Conservation (phyloP, 2,797 vertebrate species). For the Bufotes viridis region DNA sequence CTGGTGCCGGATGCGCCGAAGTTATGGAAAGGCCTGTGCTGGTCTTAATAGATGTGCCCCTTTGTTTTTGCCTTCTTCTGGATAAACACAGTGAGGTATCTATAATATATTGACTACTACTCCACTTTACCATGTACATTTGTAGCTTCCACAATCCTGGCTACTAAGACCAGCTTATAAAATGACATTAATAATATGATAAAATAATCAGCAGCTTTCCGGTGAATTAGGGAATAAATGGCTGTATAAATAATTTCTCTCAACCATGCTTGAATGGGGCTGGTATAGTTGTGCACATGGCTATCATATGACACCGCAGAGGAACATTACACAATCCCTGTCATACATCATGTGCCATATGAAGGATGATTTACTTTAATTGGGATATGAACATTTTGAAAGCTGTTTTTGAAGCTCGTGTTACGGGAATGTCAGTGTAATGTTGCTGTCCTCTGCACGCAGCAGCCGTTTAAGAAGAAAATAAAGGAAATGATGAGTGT, state of each 20-base stretch:
- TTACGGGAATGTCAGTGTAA: conserved; percentile 52
- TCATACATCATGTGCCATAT: conserved; percentile 34
- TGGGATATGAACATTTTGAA: conserved; percentile 20
- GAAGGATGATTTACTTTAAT: conserved; percentile 43
- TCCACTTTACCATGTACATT: background rate
- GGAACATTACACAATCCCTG: conserved; percentile 35
- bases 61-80: no score
- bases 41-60: no score
- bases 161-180: background rate
- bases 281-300: conserved; percentile 26
- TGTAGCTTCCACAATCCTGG: background rate
- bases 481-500: conserved; percentile 49
- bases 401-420: conserved; percentile 2
- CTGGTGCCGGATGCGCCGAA: no score
- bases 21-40: no score
- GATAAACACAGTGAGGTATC: no score
- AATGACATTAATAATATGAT: background rate
- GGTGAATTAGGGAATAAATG: background rate
- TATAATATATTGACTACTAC: no score
- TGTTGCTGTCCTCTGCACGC: conserved; percentile 28
- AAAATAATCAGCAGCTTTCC: background rate
- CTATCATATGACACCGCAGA: conserved; percentile 38
- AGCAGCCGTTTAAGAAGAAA: conserved; percentile 13
- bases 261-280: background rate
- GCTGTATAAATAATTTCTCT: conserved; percentile 1